Evolutionary conservation across 2,113 vertebrate species (phyloP).

Genomic region (Corvus moneduloides): DNA sequence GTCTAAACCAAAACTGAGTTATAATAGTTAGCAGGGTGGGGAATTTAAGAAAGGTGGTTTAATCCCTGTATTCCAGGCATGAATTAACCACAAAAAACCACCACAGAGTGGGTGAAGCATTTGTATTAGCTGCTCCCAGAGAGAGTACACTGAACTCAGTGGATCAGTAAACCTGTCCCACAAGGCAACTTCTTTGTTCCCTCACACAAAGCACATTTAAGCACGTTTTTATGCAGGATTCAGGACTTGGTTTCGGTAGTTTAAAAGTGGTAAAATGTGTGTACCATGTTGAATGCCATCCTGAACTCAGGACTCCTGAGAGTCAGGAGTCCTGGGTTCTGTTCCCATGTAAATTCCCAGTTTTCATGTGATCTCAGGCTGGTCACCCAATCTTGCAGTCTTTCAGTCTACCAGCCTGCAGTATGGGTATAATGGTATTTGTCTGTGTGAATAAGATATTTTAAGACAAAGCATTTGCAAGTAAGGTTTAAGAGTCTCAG

Average conservation of each 20-base stretch:
- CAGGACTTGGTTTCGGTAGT: neutral
- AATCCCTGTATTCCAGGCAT: neutral
- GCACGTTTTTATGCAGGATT: neutral
- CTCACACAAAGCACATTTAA: slow-evolving; percentile 13
- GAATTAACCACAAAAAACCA: neutral
- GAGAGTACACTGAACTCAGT: neutral
- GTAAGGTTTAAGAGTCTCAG: neutral
- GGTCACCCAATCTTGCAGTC: neutral
- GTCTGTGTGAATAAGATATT: neutral
- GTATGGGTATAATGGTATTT: neutral
- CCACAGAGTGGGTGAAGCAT: neutral
- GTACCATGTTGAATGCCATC: neutral
- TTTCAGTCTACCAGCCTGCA: neutral
- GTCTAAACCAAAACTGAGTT: neutral
- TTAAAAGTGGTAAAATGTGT: neutral
- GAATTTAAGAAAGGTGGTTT: neutral
- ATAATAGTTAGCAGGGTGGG: neutral
- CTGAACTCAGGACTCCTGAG: neutral
- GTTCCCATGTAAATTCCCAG: neutral
- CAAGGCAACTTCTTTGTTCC: slow-evolving; percentile 13
- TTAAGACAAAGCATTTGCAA: neutral
- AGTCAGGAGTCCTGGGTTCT: neutral
- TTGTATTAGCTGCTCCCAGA: neutral
- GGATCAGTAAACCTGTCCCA: neutral
- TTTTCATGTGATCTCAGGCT: neutral